phyloP scores from a whole-genome alignment of 2,797 vertebrate genomes.

The Anas capensis region DNA sequence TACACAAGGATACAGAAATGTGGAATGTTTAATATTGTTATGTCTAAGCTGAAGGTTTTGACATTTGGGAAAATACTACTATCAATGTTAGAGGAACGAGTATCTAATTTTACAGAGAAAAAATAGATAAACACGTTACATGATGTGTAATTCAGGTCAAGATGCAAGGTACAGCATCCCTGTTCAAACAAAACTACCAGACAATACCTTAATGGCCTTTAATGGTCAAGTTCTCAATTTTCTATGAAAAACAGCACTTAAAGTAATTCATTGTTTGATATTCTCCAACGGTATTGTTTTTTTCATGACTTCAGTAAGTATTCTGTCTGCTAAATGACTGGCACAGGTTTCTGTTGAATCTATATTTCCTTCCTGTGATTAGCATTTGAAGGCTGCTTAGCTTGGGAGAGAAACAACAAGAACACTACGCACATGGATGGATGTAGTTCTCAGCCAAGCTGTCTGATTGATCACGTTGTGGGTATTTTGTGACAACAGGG shows the following conservation, averaged over 20 bases:
- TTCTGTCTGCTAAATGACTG: not conserved
- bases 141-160: not conserved
- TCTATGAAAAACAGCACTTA: not conserved
- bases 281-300: not conserved
- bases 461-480: not conserved
- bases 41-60: not conserved
- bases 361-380: not conserved
- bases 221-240: not conserved
- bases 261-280: not conserved
- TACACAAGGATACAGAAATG: not conserved
- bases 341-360: not conserved
- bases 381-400: not conserved
- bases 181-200: not conserved
- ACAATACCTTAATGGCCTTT: not conserved
- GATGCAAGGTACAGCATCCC: accelerated
- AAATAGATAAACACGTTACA: not conserved
- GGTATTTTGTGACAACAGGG: not conserved
- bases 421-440: not conserved
- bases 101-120: not conserved
- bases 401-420: accelerated
- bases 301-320: accelerated
- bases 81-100: not conserved
- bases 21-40: not conserved
- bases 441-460: not conserved
- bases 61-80: not conserved